Percentiles rank a stretch among this genome's conserved stretches.
phyloP scores from a whole-genome alignment of 1,140 invertebrate genomes.

The Platorchestia sp. region DNA sequence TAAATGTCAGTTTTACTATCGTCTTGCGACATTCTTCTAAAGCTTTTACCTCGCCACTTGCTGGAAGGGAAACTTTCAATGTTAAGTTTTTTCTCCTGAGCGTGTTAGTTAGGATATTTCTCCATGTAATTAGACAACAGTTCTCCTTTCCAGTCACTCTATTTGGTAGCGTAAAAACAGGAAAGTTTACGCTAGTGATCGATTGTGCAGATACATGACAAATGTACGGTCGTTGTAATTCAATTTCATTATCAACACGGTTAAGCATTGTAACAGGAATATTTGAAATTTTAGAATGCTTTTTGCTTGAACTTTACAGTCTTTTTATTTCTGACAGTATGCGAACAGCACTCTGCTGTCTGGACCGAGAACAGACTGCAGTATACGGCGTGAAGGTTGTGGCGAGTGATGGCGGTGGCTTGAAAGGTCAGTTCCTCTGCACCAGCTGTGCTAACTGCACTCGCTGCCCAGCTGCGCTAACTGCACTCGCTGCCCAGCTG shows the following conservation, averaged over 20 bases:
- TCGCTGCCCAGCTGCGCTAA: neutral
- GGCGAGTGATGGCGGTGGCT: conserved; percentile 15
- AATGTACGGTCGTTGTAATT: neutral
- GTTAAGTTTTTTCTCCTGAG: neutral
- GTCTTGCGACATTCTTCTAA: too few relatives aligned
- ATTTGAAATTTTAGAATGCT: too few relatives aligned
- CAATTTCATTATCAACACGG: neutral
- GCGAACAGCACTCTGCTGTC: neutral
- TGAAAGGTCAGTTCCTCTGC: neutral
- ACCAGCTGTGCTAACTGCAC: too few relatives aligned
- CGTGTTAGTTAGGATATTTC: neutral
- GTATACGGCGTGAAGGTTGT: conserved; percentile 23
- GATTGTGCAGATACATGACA: neutral
- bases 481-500: neutral
- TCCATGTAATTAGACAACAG: neutral
- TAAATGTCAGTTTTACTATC: too few relatives aligned
- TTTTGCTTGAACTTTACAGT: neutral
- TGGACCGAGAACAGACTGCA: conserved; percentile 18
- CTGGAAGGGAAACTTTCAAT: neutral
- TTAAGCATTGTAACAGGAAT: too few relatives aligned
- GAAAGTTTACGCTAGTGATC: neutral
- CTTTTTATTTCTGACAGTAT: neutral
- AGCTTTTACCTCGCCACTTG: too few relatives aligned
- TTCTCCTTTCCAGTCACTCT: neutral
- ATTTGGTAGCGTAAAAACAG: neutral